These are phyloP conservation scores for Strongylocentrotus purpuratus DNA, from an alignment of 35 echinoderm and acorn worm genomes.

Conservation along the genomic window DNA sequence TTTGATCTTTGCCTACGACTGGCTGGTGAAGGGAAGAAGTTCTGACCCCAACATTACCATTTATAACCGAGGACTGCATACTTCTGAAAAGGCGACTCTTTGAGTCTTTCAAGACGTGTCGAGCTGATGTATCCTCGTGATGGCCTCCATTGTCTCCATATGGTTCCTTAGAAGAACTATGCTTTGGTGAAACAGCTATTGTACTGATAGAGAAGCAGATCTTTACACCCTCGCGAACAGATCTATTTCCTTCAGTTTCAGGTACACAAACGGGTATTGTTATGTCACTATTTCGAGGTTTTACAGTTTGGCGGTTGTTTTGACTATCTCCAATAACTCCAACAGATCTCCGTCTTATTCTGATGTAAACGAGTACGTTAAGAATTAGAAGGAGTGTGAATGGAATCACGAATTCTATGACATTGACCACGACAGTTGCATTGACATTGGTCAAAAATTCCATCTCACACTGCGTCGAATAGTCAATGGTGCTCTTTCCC, in stretches of 20 bases:
- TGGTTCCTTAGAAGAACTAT: not conserved
- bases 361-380: slow-evolving; percentile 45
- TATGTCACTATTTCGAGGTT: not conserved
- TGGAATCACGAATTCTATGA: slow-evolving; percentile 61
- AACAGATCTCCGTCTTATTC: slow-evolving; percentile 26
- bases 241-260: not conserved
- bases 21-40: not conserved
- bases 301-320: not conserved
- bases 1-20: not conserved
- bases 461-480: slow-evolving; percentile 62
- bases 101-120: not conserved
- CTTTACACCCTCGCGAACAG: not conserved
- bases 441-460: slow-evolving; percentile 44
- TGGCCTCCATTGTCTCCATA: not conserved
- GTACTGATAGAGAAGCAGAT: not conserved
- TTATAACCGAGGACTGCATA: not conserved
- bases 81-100: not conserved
- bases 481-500: slow-evolving; percentile 21
- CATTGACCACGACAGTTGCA: slow-evolving; percentile 29
- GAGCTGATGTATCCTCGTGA: not conserved
- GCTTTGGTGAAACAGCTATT: not conserved
- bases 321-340: not conserved
- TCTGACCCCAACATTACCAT: not conserved
- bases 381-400: slow-evolving; percentile 43
- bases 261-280: not conserved